phyloP scores from a whole-genome alignment of 2,797 vertebrate genomes.

The Astyanax mexicanus region DNA sequence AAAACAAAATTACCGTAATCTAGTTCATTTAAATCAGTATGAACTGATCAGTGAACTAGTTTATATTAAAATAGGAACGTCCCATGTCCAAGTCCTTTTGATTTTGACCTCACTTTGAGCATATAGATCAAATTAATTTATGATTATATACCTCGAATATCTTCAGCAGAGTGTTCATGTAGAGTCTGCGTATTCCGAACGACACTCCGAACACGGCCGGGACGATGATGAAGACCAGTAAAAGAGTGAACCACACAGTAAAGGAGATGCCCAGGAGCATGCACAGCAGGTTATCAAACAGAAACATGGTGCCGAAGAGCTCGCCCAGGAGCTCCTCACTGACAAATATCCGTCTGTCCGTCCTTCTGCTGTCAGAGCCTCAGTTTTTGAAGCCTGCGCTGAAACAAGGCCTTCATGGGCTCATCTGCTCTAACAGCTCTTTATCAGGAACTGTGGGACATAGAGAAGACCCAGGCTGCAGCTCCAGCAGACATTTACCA shows the following conservation, averaged over 20 bases:
- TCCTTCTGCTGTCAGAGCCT: constrained; percentile 27
- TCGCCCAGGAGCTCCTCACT: not conserved
- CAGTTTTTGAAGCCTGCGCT: constrained; percentile 58
- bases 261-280: constrained; percentile 96
- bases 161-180: constrained; percentile 94
- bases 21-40: no score
- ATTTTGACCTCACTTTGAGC: no score
- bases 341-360: not conserved
- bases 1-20: no score
- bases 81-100: no score
- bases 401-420: constrained; percentile 51
- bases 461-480: not conserved
- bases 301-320: constrained; percentile 51
- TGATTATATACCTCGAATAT: constrained; percentile 98
- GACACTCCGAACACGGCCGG: constrained; percentile 96
- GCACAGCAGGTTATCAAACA: constrained; percentile 90
- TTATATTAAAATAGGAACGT: no score
- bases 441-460: not conserved
- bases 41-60: no score
- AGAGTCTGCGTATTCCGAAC: constrained; percentile 93
- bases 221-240: constrained; percentile 97
- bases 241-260: constrained; percentile 95
- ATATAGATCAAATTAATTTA: no score
- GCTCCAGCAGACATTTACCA: not conserved
- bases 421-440: not conserved